Conservation (phyloP, 2,888 invertebrate species). For the Hecatera dysodea region DNA sequence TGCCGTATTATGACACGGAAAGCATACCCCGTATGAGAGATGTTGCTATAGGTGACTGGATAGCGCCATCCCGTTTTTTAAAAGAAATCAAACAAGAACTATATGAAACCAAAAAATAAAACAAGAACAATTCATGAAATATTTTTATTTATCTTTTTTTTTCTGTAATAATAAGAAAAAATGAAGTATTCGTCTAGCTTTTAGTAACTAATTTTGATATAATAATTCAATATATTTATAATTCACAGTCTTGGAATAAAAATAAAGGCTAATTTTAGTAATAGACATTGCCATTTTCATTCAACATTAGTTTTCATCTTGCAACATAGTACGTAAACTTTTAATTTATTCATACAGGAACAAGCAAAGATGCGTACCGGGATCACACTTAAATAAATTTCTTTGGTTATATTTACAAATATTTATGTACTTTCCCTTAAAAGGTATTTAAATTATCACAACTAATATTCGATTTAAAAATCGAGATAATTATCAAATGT, state of each 20-base stretch:
- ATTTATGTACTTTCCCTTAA: constrained; percentile 67
- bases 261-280: constrained; percentile 72
- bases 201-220: constrained; percentile 66
- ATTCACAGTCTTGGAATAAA: constrained; percentile 81
- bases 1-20: too few relatives aligned
- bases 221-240: constrained; percentile 70
- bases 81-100: too few relatives aligned
- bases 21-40: too few relatives aligned
- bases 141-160: constrained; percentile 64
- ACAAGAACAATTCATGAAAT: constrained; percentile 46
- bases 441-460: constrained; percentile 62
- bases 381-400: constrained; percentile 74
- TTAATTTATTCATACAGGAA: constrained; percentile 37
- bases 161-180: constrained; percentile 67
- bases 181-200: constrained; percentile 62
- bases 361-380: constrained; percentile 55
- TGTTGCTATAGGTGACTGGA: too few relatives aligned
- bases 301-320: constrained; percentile 47
- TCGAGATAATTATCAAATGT: not conserved
- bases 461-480: constrained; percentile 24
- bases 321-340: constrained; percentile 55
- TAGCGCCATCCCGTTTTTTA: too few relatives aligned
- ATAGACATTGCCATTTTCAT: constrained; percentile 56
- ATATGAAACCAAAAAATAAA: constrained; percentile 49
- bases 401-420: constrained; percentile 86